Evolutionary conservation across 2,113 vertebrate genomes (phyloP).

Genomic region (Chauna torquata): DNA sequence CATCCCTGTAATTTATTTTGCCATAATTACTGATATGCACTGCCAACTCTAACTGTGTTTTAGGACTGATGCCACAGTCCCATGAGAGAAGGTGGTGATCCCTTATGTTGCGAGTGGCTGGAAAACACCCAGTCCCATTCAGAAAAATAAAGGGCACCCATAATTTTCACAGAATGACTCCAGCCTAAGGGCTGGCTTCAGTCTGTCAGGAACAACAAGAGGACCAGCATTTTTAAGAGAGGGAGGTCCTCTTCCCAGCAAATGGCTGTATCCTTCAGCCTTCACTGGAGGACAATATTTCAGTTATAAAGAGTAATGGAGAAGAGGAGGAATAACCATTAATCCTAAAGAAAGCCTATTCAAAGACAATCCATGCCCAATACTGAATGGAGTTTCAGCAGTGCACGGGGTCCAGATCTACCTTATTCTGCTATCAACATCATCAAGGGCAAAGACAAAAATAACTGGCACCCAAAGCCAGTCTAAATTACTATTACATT

Average conservation of each 20-base stretch:
- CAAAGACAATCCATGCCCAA: background rate
- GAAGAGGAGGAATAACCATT: background rate
- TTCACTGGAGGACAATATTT: background rate
- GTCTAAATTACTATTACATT: background rate
- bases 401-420: background rate
- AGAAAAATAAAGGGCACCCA: background rate
- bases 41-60: background rate
- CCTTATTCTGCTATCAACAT: background rate
- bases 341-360: background rate
- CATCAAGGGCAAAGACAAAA: background rate
- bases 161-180: background rate
- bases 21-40: background rate
- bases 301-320: background rate
- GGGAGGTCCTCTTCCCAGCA: background rate
- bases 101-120: background rate
- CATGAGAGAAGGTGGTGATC: background rate
- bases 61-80: background rate
- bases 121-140: background rate
- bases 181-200: background rate
- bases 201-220: background rate
- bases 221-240: background rate
- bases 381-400: background rate
- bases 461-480: background rate
- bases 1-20: conserved; percentile 30
- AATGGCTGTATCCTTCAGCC: conserved; percentile 16